These are phyloP conservation scores for Phortica magna DNA, from an alignment of 2,888 invertebrate species.

Conservation along the genomic window DNA sequence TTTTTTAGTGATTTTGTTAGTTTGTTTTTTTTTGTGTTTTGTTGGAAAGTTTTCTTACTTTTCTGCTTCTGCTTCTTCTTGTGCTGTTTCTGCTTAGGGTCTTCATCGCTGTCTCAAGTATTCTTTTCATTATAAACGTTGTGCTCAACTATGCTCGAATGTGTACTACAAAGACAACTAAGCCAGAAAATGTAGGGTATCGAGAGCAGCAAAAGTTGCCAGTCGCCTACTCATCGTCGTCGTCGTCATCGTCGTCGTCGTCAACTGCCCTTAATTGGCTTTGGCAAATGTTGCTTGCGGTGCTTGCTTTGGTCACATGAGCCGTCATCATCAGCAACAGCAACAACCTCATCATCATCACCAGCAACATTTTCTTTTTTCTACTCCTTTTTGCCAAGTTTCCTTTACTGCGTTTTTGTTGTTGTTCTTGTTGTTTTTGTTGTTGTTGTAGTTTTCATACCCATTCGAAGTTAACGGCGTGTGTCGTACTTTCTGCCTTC, in stretches of 20 bases:
- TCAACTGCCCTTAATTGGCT: not conserved
- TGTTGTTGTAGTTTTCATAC: conserved; percentile 1
- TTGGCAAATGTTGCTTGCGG: too few species aligned
- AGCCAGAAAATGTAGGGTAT: not conserved
- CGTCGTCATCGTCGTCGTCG: not conserved
- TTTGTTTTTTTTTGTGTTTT: too few species aligned
- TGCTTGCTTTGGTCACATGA: too few species aligned
- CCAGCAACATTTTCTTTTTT: too few species aligned
- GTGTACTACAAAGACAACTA: not conserved
- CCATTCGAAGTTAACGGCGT: not conserved
- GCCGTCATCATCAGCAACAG: too few species aligned
- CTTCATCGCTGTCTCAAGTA: too few species aligned
- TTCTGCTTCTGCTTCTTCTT: too few species aligned
- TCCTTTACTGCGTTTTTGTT: not conserved
- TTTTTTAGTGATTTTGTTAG: too few species aligned
- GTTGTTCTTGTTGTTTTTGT: not conserved
- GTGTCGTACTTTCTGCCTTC: not conserved
- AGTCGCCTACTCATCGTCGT: not conserved
- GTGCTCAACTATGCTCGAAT: not conserved
- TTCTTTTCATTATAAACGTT: not conserved
- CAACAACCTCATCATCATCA: too few species aligned
- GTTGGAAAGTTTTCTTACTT: too few species aligned
- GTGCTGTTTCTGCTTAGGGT: too few species aligned
- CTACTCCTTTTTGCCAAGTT: too few species aligned
- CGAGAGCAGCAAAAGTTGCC: not conserved